Conservation (phyloP, 1,140 invertebrate genomes). For the Riptortus pedestris region DNA sequence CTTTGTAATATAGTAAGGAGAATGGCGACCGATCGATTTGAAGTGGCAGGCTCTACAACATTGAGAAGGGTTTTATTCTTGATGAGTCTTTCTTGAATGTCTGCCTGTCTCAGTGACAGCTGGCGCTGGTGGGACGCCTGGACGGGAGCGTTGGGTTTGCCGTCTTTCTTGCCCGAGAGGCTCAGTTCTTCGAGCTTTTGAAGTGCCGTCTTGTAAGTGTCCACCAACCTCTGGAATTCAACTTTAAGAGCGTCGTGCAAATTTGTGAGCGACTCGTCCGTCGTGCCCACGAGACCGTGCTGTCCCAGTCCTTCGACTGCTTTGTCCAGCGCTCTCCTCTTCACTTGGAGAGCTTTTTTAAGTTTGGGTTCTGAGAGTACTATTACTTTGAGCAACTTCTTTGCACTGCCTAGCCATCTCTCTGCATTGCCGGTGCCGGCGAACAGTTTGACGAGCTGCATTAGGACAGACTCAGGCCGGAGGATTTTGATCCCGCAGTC, state of each 20-base stretch:
- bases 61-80: constrained; percentile 84
- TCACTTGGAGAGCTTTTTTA: constrained; percentile 47
- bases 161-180: constrained; percentile 39
- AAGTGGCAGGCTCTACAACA: constrained; percentile 58
- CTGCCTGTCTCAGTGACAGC: constrained; percentile 64
- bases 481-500: constrained; percentile 39
- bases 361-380: constrained; percentile 44
- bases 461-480: constrained; percentile 62
- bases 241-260: constrained; percentile 44
- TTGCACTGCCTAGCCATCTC: constrained; percentile 41
- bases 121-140: constrained; percentile 81
- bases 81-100: constrained; percentile 76
- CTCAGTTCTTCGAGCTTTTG: constrained; percentile 76
- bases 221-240: constrained; percentile 70
- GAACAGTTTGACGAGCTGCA: constrained; percentile 69
- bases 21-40: constrained; percentile 45
- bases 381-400: constrained; percentile 44
- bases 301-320: constrained; percentile 77
- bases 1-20: constrained; percentile 48
- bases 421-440: constrained; percentile 43
- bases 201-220: constrained; percentile 76
- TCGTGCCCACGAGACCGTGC: constrained; percentile 66
- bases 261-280: constrained; percentile 46
- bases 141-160: constrained; percentile 66
- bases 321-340: constrained; percentile 61